Percentiles rank a stretch among this genome's conserved stretches.
Conservation (phyloP, 2,797 vertebrate species). For the Scarus forsteni region DNA sequence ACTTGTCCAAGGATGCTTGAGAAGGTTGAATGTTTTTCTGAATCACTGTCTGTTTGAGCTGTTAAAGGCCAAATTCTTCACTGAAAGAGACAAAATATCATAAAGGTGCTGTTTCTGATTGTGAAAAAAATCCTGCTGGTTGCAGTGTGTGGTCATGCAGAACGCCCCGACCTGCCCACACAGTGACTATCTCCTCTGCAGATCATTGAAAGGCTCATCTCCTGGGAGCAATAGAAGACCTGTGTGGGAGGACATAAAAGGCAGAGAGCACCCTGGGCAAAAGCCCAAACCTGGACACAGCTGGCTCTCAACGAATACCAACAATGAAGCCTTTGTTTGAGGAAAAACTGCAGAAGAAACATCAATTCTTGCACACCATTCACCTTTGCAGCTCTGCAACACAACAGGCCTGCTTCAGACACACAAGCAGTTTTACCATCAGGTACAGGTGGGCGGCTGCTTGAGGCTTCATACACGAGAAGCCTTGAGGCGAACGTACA, state of each 20-base stretch:
- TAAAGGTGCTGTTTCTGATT: slow-evolving; percentile 22
- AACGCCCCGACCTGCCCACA: slow-evolving; percentile 62
- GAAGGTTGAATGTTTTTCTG: slow-evolving; percentile 31
- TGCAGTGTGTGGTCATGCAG: slow-evolving; percentile 41
- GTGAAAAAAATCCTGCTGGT: slow-evolving; percentile 25
- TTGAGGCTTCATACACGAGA: too few relatives aligned
- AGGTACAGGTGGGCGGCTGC: too few relatives aligned
- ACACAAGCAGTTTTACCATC: too few relatives aligned
- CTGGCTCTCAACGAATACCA: slow-evolving; percentile 52
- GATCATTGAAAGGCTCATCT: slow-evolving; percentile 59
- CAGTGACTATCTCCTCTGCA: slow-evolving; percentile 50
- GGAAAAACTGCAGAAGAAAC: slow-evolving; percentile 30
- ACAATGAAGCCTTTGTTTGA: slow-evolving; percentile 67
- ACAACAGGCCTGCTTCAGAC: not conserved
- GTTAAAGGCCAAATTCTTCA: slow-evolving; percentile 31
- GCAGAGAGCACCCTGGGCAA: slow-evolving; percentile 48
- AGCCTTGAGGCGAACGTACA: too few relatives aligned
- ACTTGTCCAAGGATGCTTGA: slow-evolving; percentile 42
- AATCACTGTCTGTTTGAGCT: slow-evolving; percentile 33
- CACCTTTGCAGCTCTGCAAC: slow-evolving; percentile 18
- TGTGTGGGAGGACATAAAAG: slow-evolving; percentile 68
- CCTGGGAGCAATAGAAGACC: slow-evolving; percentile 58
- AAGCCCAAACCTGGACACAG: slow-evolving; percentile 66
- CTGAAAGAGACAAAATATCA: slow-evolving; percentile 30
- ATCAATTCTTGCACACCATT: slow-evolving; percentile 35